Conservation (phyloP, 2,888 invertebrate genomes). For the Drosophila picticornis region DNA sequence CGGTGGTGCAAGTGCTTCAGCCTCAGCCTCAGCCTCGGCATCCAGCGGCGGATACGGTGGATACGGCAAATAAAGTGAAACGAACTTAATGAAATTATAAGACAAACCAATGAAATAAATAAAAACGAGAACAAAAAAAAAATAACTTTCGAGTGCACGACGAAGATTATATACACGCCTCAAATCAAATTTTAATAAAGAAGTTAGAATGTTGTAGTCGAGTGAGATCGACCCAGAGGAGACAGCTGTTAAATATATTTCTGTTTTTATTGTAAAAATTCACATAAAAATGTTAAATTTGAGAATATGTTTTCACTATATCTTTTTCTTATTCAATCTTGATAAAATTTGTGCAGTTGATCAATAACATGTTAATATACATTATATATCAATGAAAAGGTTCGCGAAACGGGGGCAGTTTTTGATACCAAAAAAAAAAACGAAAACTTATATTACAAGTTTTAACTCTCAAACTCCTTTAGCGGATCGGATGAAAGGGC, state of each 20-base stretch:
- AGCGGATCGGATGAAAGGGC: not conserved
- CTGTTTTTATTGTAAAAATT: too few relatives aligned
- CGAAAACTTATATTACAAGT: not conserved
- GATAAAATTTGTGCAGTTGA: too few relatives aligned
- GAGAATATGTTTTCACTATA: too few relatives aligned
- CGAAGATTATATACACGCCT: too few relatives aligned
- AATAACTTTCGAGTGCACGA: not conserved
- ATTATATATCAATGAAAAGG: too few relatives aligned
- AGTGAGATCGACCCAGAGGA: too few relatives aligned
- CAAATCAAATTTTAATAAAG: too few relatives aligned
- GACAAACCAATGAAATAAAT: conserved; percentile 18
- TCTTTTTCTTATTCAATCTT: too few relatives aligned
- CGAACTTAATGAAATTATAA: conserved; percentile 15
- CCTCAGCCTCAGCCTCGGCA: conserved; percentile 25
- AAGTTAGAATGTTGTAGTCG: too few relatives aligned
- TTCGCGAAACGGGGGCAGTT: not conserved
- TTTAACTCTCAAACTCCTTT: not conserved
- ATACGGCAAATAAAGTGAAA: conserved; percentile 38
- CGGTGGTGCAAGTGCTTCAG: conserved; percentile 32
- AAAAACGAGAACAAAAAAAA: not conserved
- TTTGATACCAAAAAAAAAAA: not conserved
- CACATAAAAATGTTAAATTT: too few relatives aligned
- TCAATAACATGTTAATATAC: too few relatives aligned
- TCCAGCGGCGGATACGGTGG: conserved; percentile 12
- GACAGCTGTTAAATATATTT: too few relatives aligned